Base-by-base conservation (phyloP, 2,113 vertebrate genomes). In the Physeter macrocephalus region DNA sequence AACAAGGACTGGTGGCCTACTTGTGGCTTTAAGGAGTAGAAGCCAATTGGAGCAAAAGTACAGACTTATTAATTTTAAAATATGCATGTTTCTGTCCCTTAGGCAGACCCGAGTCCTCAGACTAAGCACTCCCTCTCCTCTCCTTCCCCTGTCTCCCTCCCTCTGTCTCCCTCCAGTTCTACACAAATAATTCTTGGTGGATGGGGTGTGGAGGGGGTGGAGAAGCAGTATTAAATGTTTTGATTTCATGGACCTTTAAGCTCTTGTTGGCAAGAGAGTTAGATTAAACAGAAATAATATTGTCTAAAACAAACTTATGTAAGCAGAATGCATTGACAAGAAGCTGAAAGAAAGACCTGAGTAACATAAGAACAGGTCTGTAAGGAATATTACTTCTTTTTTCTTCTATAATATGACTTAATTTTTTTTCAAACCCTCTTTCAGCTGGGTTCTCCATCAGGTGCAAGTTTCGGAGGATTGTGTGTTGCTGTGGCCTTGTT, bases 31-130 rank as follows among this genome's bases (percentile, higher is more conserved):
- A 93, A 85, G 36, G 69, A 39, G 17, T 71, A 77, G 66, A 93
- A 93, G 43, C 29, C 54, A 96, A 89, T 7, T 89, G 83, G 49
- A 94, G 67, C 27, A 78, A 94, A 94, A 95, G 66, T 64, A 85
- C 2, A 86, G 92, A 31, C 5, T 78, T 95, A 6, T 23, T 96
- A 52, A 72, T 81, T 97, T 92, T 93, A 97, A 97, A 93, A 74
- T 97, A 93, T 87, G 72, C 62, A 18, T 92, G 80, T 93, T 78
- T 29, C 78, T 86, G 36, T 74, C 54, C 78, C 17, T 62, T 31
- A 72, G 93, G 61, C 91, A 93, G 91, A 83, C 29, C 31, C 2
- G 46, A 67, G 62, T 17, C 15, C 59, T 88, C 49, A 78, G 61
- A 29, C 52, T 61, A n/a, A 90, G 39, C 11, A 10, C 3, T 46